Evolutionary conservation across 2,113 vertebrate genomes (phyloP), one percentile per base, ranked within the genome.

Genomic region (Alethe diademata): DNA sequence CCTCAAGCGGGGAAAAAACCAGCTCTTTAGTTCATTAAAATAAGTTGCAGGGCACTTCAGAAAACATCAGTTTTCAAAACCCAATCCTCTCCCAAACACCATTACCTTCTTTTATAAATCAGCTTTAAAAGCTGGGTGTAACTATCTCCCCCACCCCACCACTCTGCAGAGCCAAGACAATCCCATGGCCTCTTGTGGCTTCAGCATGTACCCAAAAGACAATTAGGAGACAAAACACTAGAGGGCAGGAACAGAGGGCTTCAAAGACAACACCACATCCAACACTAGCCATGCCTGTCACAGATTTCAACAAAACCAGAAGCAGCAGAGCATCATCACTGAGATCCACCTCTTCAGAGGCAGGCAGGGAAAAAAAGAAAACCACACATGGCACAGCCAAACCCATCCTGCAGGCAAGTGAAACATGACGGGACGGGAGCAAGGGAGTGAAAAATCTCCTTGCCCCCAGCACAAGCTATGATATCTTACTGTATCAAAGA

Each of bases 161-260:
- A 65, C 45, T 64, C 53, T 6, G 1, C 28, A 79, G 38, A 95
- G 43, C 31, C 19, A 72, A 60, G 28, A 43, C 58, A 85, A 66
- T n/a, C 23, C 19, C 6, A 0, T 12, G 11, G 48, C 51, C 40
- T 90, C 51, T 25, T 23, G 51, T 79, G 40, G 24, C n/a, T 75
- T 48, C 2, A 6, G 29, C 9, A 25, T 1, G 0, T 24, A 78
- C 10, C 36, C 8, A 0, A 57, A 79, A 45, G 26, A 60, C 1
- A 2, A 69, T 19, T 23, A 81, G 70, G 16, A 78, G 29, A 62
- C 24, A 58, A 54, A 73, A 86, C 28, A 58, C 17, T 42, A 57
- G 48, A 69, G 70, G 70, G 70, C 47, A 90, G 7, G 12, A 91
- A 36, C 24, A 78, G 13, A 50, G 26, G 33, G 43, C 35, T 95